Conservation (phyloP, 2,888 invertebrate genomes). For the Andrena praecox region DNA sequence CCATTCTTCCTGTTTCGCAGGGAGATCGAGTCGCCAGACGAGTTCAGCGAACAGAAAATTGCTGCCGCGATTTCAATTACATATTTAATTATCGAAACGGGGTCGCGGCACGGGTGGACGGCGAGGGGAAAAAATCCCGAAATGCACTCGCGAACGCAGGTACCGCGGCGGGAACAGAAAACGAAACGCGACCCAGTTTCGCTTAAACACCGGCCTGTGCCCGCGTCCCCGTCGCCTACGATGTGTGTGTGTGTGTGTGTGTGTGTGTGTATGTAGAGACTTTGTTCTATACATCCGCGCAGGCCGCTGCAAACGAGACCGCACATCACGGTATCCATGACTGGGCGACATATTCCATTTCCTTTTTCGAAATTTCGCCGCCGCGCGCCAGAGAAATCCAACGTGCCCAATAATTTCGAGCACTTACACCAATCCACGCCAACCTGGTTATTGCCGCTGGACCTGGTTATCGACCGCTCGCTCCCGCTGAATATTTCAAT, state of each 20-base stretch:
- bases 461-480: background rate
- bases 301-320: conserved; percentile 42
- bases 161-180: conserved; percentile 45
- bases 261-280: background rate
- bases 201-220: conserved; percentile 31
- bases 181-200: conserved; percentile 68
- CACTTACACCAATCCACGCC: background rate
- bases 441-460: background rate
- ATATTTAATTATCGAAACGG: conserved; percentile 51
- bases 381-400: background rate
- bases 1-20: background rate
- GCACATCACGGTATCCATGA: conserved; percentile 46
- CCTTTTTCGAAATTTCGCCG: conserved; percentile 47
- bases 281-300: conserved; percentile 11
- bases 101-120: background rate
- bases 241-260: background rate
- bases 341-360: conserved; percentile 34
- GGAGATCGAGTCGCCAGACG: background rate
- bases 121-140: conserved; percentile 7
- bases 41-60: conserved; percentile 18
- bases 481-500: background rate
- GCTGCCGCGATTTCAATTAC: conserved; percentile 31
- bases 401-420: conserved; percentile 23
- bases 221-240: background rate
- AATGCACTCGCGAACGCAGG: conserved; percentile 30